These are phyloP conservation scores for Drosophila meridiana DNA, from an alignment of 2,888 invertebrate genomes.

Conservation along the genomic window DNA sequence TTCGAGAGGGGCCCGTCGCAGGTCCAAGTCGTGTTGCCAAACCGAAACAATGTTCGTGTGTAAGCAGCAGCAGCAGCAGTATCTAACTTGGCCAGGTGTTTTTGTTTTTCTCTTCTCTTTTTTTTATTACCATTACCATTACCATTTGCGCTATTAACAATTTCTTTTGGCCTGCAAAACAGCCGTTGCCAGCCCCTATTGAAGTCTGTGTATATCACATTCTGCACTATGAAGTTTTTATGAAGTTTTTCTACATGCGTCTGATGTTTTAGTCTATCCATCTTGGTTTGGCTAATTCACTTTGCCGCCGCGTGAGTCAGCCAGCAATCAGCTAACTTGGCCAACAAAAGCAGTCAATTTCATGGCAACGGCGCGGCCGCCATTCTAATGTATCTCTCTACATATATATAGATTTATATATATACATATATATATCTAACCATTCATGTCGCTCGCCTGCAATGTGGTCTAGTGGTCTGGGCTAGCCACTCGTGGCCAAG, in stretches of 20 bases:
- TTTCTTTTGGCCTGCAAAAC: constrained; percentile 70
- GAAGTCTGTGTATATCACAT: constrained; percentile 50
- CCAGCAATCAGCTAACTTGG: constrained; percentile 49
- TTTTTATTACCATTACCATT: constrained; percentile 60
- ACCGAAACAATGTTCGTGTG: constrained; percentile 68
- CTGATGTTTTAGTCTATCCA: constrained; percentile 13
- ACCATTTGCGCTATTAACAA: constrained; percentile 75
- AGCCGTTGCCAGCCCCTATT: constrained; percentile 23
- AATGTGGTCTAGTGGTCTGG: constrained; percentile 45
- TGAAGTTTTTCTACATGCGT: constrained; percentile 51
- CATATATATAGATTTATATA: constrained; percentile 24
- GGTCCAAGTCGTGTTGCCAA: constrained; percentile 43
- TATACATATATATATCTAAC: constrained; percentile 8
- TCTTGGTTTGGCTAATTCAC: constrained; percentile 26
- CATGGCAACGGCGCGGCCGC: constrained; percentile 61
- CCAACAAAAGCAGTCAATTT: constrained; percentile 78
- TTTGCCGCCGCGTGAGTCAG: constrained; percentile 22
- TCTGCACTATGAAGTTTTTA: constrained; percentile 51
- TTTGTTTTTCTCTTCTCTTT: constrained; percentile 33
- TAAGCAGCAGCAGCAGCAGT: constrained; percentile 11
- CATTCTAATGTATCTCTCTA: constrained; percentile 70
- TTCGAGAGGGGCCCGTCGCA: constrained; percentile 44
- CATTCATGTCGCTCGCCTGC: constrained; percentile 51
- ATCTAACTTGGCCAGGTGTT: constrained; percentile 77
- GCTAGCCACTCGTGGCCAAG: constrained; percentile 16